Conservation (phyloP, 30 jellyfish, hydroid and myxozoan genomes). For the Catostylus mosaicus region DNA sequence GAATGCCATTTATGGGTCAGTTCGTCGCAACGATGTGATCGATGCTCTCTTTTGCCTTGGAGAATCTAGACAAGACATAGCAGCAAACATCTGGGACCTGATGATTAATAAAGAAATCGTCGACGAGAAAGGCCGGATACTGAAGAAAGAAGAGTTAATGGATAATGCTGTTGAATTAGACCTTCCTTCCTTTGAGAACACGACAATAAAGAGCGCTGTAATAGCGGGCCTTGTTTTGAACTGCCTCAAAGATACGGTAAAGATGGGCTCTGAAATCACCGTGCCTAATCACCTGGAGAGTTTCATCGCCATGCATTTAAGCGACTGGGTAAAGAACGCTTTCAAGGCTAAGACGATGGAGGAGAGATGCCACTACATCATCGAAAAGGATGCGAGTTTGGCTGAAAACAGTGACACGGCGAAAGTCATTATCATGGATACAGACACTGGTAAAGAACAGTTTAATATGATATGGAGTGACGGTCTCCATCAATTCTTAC, state of each 20-base stretch:
- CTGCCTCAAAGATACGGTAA: not conserved
- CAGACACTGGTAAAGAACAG: constrained; percentile 30
- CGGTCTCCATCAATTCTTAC: constrained; percentile 37
- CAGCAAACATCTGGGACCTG: not conserved
- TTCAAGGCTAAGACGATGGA: constrained; percentile 16
- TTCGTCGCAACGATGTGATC: constrained; percentile 1
- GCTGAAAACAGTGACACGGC: constrained; percentile 1
- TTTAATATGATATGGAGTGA: constrained; percentile 7
- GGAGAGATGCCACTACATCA: constrained; percentile 23
- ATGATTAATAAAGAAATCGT: constrained; percentile 20
- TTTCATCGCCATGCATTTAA: constrained; percentile 1
- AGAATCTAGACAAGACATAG: not conserved
- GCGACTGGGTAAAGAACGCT: constrained; percentile 36
- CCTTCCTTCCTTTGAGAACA: not conserved
- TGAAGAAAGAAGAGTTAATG: not conserved
- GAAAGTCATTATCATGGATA: constrained; percentile 52
- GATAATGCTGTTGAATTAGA: not conserved
- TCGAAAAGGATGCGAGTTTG: constrained; percentile 15
- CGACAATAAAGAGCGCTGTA: not conserved
- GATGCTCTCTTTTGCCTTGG: not conserved
- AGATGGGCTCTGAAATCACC: constrained; percentile 2
- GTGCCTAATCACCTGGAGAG: constrained; percentile 29
- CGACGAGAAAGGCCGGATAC: not conserved
- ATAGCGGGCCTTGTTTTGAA: constrained; percentile 6
- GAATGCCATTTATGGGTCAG: constrained; percentile 12